These are phyloP conservation scores for Cichladusa arquata DNA, from an alignment of 2,113 vertebrate species.

Conservation along the genomic window DNA sequence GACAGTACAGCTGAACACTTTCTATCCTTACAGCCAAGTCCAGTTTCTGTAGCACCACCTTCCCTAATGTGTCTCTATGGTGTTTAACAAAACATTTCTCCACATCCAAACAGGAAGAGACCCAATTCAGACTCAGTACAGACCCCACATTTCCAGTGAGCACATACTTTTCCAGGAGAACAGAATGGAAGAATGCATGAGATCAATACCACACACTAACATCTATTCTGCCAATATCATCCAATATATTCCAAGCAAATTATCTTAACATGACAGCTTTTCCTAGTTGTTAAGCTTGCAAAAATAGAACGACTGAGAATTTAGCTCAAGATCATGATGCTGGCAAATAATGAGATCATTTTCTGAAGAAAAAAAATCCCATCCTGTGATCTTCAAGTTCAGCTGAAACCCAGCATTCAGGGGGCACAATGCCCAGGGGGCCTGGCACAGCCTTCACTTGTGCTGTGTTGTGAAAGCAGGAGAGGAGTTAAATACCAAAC, in stretches of 20 bases:
- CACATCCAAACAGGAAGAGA: not conserved
- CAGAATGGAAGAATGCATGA: accelerated
- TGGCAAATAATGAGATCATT: constrained; percentile 49
- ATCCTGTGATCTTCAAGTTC: not conserved
- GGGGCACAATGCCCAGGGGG: not conserved
- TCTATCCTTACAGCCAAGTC: not conserved
- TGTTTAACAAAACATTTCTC: not conserved
- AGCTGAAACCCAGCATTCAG: not conserved
- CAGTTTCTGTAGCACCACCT: not conserved
- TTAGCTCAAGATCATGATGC: constrained; percentile 58
- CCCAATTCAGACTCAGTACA: not conserved
- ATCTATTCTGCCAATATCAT: not conserved
- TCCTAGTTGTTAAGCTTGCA: constrained; percentile 46
- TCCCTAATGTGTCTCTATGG: accelerated
- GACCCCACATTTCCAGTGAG: not conserved
- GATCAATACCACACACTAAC: not conserved
- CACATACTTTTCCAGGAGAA: not conserved
- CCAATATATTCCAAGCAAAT: constrained; percentile 15
- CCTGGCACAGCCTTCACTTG: not conserved
- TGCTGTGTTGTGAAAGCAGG: not conserved
- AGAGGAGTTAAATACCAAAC: not conserved
- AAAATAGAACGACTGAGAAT: constrained; percentile 3
- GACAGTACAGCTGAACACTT: not conserved
- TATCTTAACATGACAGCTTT: not conserved
- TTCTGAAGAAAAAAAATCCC: not conserved